Evolutionary conservation across 2,888 invertebrate genomes (phyloP).

Genomic region (Drosophila buzzatii): DNA sequence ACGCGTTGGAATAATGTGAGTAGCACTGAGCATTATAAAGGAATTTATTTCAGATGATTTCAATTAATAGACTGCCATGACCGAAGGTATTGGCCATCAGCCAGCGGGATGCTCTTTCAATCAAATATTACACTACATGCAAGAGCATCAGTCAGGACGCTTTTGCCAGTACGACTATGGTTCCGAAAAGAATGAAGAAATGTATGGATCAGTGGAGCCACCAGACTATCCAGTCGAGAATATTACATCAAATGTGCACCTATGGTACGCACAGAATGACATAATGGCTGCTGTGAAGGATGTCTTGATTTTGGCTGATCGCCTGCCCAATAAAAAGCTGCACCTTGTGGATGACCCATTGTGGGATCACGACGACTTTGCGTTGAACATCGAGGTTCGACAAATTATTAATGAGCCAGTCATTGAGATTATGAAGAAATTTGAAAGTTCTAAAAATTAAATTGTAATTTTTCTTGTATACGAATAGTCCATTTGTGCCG

Average conservation of each 20-base stretch:
- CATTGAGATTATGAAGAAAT: constrained; percentile 58
- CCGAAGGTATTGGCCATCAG: constrained; percentile 54
- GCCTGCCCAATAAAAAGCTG: constrained; percentile 61
- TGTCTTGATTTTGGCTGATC: constrained; percentile 56
- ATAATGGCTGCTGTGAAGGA: constrained; percentile 65
- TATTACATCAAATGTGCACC: constrained; percentile 59
- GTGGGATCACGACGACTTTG: constrained; percentile 73
- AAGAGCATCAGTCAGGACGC: constrained; percentile 66
- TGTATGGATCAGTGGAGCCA: constrained; percentile 59
- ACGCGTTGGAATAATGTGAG: constrained; percentile 56
- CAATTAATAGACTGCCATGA: constrained; percentile 55
- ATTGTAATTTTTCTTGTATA: not conserved
- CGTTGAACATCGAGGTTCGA: constrained; percentile 50
- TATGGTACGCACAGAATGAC: constrained; percentile 77
- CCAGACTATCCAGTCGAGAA: constrained; percentile 69
- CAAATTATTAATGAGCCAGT: constrained; percentile 68
- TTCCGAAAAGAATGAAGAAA: constrained; percentile 39
- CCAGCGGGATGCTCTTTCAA: constrained; percentile 76
- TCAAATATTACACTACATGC: constrained; percentile 78
- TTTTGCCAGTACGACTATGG: constrained; percentile 75
- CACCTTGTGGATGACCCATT: constrained; percentile 64
- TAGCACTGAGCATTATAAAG: not conserved
- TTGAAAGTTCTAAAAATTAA: constrained; percentile 40
- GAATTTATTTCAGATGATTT: not conserved
- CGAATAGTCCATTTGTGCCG: not conserved